phyloP scores from a whole-genome alignment of 2,113 vertebrate genomes.

The Phasianus colchicus region DNA sequence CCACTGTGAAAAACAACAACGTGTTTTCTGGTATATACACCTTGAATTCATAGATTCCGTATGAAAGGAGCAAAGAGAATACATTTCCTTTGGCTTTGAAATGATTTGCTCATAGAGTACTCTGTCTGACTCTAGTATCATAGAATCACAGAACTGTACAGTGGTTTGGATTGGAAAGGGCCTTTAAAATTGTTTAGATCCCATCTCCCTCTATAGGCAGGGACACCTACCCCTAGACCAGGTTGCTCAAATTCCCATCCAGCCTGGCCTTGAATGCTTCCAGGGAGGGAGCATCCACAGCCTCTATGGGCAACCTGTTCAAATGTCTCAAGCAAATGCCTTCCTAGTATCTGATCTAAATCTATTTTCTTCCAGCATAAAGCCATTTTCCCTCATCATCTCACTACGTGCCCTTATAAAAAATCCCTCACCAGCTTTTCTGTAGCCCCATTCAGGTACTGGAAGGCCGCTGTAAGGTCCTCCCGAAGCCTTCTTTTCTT shows the following conservation, averaged over 20 bases:
- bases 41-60: not conserved
- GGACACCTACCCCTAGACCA: too few relatives aligned
- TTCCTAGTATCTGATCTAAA: not conserved
- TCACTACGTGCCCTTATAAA: not conserved
- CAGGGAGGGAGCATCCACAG: too few relatives aligned
- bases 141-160: too few relatives aligned
- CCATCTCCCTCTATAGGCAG: too few relatives aligned
- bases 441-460: not conserved
- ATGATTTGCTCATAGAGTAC: not conserved
- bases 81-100: not conserved
- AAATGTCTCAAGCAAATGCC: too few relatives aligned
- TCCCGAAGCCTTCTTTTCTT: not conserved
- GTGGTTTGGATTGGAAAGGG: too few relatives aligned
- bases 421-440: not conserved
- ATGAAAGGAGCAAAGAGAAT: not conserved
- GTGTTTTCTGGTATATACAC: not conserved
- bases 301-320: too few relatives aligned
- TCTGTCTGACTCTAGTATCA: not conserved
- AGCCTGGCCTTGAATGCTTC: too few relatives aligned
- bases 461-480: not conserved
- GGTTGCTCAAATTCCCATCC: too few relatives aligned
- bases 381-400: not conserved
- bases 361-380: not conserved
- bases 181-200: too few relatives aligned
- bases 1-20: not conserved